phyloP scores from a whole-genome alignment of 2,888 invertebrate genomes.

The Tenthredo amoena region DNA sequence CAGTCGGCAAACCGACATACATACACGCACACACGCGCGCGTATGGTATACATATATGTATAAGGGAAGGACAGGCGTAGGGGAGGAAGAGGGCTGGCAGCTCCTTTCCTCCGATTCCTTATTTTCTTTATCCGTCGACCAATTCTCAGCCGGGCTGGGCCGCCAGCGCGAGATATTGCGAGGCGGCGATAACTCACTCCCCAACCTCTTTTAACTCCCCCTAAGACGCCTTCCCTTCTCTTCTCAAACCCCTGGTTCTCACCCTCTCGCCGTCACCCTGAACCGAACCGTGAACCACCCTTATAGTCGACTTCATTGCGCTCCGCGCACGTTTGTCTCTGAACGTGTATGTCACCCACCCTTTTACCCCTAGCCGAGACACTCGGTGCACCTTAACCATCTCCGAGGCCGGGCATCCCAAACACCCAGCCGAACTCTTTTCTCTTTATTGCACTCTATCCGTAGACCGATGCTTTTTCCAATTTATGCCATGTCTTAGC shows the following conservation, averaged over 20 bases:
- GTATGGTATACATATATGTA: slow-evolving; percentile 74
- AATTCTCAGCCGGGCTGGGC: slow-evolving; percentile 79
- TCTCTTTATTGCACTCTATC: slow-evolving; percentile 58
- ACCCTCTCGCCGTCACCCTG: slow-evolving; percentile 50
- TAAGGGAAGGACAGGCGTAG: slow-evolving; percentile 80
- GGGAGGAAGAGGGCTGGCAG: slow-evolving; percentile 62
- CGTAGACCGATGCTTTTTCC: slow-evolving; percentile 46
- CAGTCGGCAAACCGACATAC: slow-evolving; percentile 49
- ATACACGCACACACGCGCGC: background rate
- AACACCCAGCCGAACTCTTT: slow-evolving; percentile 58
- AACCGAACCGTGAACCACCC: slow-evolving; percentile 66
- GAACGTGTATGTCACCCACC: slow-evolving; percentile 69
- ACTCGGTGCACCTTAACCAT: slow-evolving; percentile 53
- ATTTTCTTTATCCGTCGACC: slow-evolving; percentile 69
- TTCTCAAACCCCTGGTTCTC: slow-evolving; percentile 43
- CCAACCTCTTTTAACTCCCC: slow-evolving; percentile 57
- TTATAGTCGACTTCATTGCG: slow-evolving; percentile 71
- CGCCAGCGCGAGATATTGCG: slow-evolving; percentile 70
- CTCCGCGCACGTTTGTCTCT: slow-evolving; percentile 69
- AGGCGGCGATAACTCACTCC: slow-evolving; percentile 65
- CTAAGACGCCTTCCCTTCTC: slow-evolving; percentile 59
- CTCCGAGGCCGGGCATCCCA: slow-evolving; percentile 50
- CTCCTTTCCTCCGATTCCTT: slow-evolving; percentile 61
- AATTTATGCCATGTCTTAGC: slow-evolving; percentile 57
- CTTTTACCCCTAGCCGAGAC: slow-evolving; percentile 27